phyloP scores from a whole-genome alignment of 2,888 invertebrate species.

The Trissoscelio sp. region DNA sequence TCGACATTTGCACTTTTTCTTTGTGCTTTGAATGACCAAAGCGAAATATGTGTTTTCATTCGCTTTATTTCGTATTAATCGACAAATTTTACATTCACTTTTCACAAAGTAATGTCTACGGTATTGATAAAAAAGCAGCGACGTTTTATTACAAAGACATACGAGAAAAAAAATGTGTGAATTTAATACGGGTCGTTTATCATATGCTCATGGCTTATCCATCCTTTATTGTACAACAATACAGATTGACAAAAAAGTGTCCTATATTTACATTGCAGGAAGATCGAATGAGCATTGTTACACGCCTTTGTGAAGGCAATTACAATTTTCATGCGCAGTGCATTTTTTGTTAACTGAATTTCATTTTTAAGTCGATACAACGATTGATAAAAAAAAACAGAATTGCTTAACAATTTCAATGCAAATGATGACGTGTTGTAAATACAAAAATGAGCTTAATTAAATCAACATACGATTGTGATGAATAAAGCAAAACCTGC shows the following conservation, averaged over 20 bases:
- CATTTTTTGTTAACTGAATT: conserved; percentile 15
- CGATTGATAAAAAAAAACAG: background rate
- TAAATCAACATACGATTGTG: background rate
- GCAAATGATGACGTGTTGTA: background rate
- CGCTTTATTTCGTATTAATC: conserved; percentile 34
- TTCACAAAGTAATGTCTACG: conserved; percentile 42
- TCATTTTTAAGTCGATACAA: background rate
- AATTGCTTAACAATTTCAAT: background rate
- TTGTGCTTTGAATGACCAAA: conserved; percentile 43
- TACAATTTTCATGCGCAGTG: conserved; percentile 12
- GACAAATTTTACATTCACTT: conserved; percentile 38
- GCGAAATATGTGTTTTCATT: conserved; percentile 35
- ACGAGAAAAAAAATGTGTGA: conserved; percentile 32
- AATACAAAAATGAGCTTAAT: background rate
- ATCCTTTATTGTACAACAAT: conserved; percentile 42
- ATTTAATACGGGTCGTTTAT: conserved; percentile 55
- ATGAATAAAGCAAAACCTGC: background rate
- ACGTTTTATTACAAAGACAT: conserved; percentile 31
- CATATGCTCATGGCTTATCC: conserved; percentile 45
- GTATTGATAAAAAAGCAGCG: conserved; percentile 32
- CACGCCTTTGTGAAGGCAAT: conserved; percentile 24
- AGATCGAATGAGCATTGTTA: conserved; percentile 44
- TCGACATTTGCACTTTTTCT: conserved; percentile 15
- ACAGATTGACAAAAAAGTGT: conserved; percentile 35
- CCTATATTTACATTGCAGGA: conserved; percentile 49